Conservation (phyloP, 2,113 vertebrate species). For the Anser cygnoides region DNA sequence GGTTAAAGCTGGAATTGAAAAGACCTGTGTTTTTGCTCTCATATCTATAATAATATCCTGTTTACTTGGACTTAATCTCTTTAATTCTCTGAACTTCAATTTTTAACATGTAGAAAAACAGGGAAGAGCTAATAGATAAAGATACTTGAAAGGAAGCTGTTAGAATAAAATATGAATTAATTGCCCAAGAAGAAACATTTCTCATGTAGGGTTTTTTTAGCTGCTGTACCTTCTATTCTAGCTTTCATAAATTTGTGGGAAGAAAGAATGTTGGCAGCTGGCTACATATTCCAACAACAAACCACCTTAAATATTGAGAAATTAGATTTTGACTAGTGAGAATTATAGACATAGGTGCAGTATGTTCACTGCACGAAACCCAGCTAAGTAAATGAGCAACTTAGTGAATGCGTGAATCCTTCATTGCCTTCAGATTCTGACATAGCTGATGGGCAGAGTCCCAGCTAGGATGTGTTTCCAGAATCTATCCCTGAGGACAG, state of each 20-base stretch:
- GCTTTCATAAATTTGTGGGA: background rate
- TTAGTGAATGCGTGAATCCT: background rate
- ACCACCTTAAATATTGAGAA: background rate
- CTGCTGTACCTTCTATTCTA: fast-evolving
- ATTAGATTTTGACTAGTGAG: background rate
- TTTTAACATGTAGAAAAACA: background rate
- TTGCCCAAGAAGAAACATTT: background rate
- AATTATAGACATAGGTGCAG: background rate
- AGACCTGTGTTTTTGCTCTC: background rate
- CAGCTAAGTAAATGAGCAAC: background rate
- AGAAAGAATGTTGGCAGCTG: fast-evolving
- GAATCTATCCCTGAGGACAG: background rate
- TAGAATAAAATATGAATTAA: background rate
- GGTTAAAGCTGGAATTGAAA: background rate
- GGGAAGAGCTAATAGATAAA: background rate
- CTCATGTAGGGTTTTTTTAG: background rate
- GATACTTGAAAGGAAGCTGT: background rate
- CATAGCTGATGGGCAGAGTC: background rate
- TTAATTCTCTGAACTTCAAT: background rate
- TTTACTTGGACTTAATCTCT: background rate
- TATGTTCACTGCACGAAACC: background rate
- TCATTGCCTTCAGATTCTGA: background rate
- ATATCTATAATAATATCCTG: background rate
- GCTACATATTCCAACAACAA: background rate
- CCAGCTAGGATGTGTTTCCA: background rate